Base-by-base conservation (phyloP, 2,113 vertebrate species). In the Aix galericulata region DNA sequence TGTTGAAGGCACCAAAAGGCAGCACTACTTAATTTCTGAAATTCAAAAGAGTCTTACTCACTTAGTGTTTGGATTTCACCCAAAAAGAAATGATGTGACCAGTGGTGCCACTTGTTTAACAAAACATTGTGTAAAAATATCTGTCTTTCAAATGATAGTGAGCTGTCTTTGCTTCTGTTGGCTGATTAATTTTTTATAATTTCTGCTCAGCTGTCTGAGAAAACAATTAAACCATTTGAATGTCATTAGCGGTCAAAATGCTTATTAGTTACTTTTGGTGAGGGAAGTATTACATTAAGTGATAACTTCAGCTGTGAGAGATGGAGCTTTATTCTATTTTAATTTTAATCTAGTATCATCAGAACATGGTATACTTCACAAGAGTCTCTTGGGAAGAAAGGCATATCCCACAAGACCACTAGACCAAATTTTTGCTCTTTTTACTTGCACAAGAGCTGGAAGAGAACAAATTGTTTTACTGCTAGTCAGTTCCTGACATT, bases 381-480 rank as follows among this genome's bases (percentile, higher is more conserved):
- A 26, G 36, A 53, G 36, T 53, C 29, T 40, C 44, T 64, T n/a
- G 23, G 36, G 22, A 25, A 40, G 34, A 34, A 27, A 48, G 12
- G 8, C 26, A 25, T 31, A 53, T 40, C 29, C 23, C 7, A 22
- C 13, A 53, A 55, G 48, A 18, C 31, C 18, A 17, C 9, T 67
- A 40, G 50, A 25, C 32, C 25, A 62, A 31, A 27, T 25, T 79
- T 87, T 62, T 55, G 6, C 46, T 69, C 48, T 48, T 56, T 52
- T 62, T 52, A 40, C 32, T 69, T 85, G 59, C 50, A 64, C 27
- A 68, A 88, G 59, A 88, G 9, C 53, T 59, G 56, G 53, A 83
- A 87, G 22, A 44, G 74, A 97, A 72, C 26, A 77, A 73, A 77
- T 46, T 64, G 15, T 88, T 95, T 92, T 88, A 86, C 52, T 87